Evolutionary conservation across 2,888 invertebrate genomes (phyloP), one percentile per base, ranked within the genome.

Genomic region (Schizaphis graminum): DNA sequence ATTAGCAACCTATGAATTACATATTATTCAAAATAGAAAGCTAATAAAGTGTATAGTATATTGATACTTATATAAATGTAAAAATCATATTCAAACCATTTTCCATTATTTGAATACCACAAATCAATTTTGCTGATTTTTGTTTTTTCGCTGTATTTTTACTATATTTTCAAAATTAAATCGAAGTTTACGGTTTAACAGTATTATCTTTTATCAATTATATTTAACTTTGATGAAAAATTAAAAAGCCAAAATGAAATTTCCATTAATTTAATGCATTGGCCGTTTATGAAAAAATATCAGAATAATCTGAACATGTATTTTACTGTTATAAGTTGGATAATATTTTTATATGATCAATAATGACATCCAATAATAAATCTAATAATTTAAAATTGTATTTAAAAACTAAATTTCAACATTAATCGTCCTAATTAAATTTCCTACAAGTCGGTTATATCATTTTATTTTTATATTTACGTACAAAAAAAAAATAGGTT

Each of bases 361-460:
- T 61, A 61, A 28, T 13, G 4, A 1, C 28, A 67, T 4, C n/a
- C 16, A 67, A n/a, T 67, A 11, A 61, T 13, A 3, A 61, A 61
- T 11, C 28, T 3, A 57, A 28, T 57, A 61, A 13, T 13, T 13
- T 13, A n/a, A 16, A 67, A 67, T 67, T 67, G 0, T 67, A 67
- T 67, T n/a, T 67, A 16, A 67, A 67, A 13, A n/a, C 67, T 16
- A n/a, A 67, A n/a, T 16, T 67, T n/a, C 4, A 67, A n/a, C n/a
- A 67, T n/a, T 67, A 13, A 67, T 67, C n/a, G 1, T 67, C 16
- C 16, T 5, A n/a, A 16, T 67, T 67, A n/a, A n/a, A n/a, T 67
- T n/a, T n/a, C 2, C 5, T 67, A 0, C n/a, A 0, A 61, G 26
- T n/a, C 13, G 28, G 16, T 67, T n/a, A n/a, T 16, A 0, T n/a